These are phyloP conservation scores for Eurosta solidaginis DNA, from an alignment of 1,140 invertebrate species.

Conservation along the genomic window DNA sequence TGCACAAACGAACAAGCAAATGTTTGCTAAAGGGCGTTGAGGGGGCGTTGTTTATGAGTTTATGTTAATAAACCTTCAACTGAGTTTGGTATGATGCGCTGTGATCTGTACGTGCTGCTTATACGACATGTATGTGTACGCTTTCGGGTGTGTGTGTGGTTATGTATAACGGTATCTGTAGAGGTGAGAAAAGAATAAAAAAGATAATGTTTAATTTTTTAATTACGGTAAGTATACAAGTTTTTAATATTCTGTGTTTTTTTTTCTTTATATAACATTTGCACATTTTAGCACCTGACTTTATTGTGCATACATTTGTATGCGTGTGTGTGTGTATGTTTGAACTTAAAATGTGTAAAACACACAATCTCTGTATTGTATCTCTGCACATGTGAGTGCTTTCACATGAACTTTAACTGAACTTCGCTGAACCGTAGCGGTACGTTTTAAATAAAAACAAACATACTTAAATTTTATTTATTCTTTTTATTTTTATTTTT, in stretches of 20 bases:
- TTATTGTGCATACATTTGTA: not conserved
- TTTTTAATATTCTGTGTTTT: not conserved
- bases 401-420: conserved; percentile 25
- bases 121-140: not conserved
- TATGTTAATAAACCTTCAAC: not conserved
- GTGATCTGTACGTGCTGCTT: not conserved
- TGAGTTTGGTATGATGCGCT: not conserved
- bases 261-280: not conserved
- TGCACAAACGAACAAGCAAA: not conserved
- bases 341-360: not conserved
- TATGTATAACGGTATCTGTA: not conserved
- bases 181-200: not conserved
- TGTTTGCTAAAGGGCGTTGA: not conserved
- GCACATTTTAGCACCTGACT: conserved; percentile 11
- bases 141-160: not conserved
- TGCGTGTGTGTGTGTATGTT: not conserved
- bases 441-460: not conserved
- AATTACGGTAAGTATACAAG: not conserved
- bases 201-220: too few relatives aligned
- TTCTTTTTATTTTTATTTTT: not conserved
- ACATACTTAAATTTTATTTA: too few relatives aligned
- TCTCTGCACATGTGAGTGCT: not conserved
- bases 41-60: not conserved
- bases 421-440: conserved; percentile 14
- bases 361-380: not conserved